Conservation (phyloP, 2,113 vertebrate species). For the Mastomys natalensis region DNA sequence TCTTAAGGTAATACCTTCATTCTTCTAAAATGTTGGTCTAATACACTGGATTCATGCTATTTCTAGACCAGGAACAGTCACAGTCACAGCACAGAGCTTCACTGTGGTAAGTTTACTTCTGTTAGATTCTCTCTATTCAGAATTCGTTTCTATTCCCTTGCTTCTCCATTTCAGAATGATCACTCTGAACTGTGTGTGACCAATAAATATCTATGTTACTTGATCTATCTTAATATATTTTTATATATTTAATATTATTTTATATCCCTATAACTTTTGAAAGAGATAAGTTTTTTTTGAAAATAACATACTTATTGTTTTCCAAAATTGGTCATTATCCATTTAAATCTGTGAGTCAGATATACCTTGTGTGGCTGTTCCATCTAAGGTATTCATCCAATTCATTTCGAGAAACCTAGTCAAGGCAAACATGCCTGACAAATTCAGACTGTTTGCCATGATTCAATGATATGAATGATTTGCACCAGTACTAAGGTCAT, state of each 20-base stretch:
- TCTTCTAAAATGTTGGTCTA: background rate
- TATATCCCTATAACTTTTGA: background rate
- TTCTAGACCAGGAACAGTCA: background rate
- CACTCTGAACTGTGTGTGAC: background rate
- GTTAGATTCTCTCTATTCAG: background rate
- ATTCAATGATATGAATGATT: background rate
- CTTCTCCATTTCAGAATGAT: background rate
- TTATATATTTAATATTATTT: no score
- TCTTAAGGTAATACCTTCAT: background rate
- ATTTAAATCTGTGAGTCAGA: background rate
- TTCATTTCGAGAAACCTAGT: background rate
- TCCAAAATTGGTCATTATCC: background rate
- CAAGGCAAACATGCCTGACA: constrained; percentile 10
- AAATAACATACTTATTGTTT: background rate
- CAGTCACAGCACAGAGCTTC: background rate
- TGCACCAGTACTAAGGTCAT: background rate
- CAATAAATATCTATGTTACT: background rate
- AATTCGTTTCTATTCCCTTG: background rate
- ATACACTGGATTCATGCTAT: background rate
- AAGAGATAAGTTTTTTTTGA: background rate
- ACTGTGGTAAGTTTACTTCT: background rate
- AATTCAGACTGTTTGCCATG: background rate
- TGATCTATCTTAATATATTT: background rate
- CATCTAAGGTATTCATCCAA: background rate
- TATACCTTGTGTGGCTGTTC: background rate